Base-by-base conservation (phyloP, 2,888 invertebrate genomes). In the Nephrotoma flavescens region DNA sequence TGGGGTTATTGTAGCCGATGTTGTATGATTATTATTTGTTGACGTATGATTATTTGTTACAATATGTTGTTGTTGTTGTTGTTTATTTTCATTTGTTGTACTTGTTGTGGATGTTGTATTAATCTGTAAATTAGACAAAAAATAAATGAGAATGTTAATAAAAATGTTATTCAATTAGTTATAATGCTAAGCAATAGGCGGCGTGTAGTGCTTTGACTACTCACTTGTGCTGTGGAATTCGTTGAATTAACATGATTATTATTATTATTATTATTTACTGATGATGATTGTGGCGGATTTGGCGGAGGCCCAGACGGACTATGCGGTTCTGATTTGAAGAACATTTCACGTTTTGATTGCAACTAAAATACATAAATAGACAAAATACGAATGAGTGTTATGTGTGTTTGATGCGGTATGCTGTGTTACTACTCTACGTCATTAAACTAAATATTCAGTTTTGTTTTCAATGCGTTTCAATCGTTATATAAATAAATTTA, bases 271-370 rank as follows among this genome's bases (percentile, higher is more conserved):
- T 86, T 86, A 45, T 85, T 85, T 19, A 45, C 12, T 86, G 47
- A 47, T 71, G 71, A 71, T 86, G 86, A 31, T 91, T 91, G 92
- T 90, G 93, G 92, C 88, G 93, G 92, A 89, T 92, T 92, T 92
- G 93, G 90, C 91, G 93, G 91, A 86, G 92, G 92, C 88, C 92
- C 92, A 86, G 92, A 91, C 41, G 92, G 93, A 89, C 94, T 93
- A 90, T 94, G 92, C 83, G 93, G 92, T 89, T 94, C 94, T 88
- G 94, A 94, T 92, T 96, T 96, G 93, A 97, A 97, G 93, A 97
- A 97, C 92, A 96, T 94, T 93, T 97, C 96, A 89, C 97, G 94
- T 93, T 97, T 97, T 91, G 94, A 95, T 92, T 96, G 96, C 91
- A 96, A 93, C 95, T 96, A 93, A 19, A 93, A 93, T 88, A 85